Percentiles rank a stretch among this genome's conserved stretches.
Conservation (phyloP, 1,140 invertebrate genomes). For the Saxidomus purpurata region DNA sequence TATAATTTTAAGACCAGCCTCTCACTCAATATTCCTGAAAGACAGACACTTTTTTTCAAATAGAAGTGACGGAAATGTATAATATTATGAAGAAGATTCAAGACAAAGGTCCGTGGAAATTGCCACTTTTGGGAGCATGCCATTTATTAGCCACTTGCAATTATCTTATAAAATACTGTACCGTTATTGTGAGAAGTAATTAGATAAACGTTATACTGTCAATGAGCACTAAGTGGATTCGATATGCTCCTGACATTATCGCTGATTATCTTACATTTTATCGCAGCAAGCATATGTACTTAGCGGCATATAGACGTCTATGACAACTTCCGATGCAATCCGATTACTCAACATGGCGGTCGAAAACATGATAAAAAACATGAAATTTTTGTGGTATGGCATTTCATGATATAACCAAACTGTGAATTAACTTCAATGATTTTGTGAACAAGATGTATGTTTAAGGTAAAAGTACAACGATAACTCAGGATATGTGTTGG, state of each 20-base stretch:
- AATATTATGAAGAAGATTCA: too few relatives aligned
- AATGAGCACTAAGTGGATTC: conserved; percentile 46
- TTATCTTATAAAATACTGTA: conserved; percentile 22
- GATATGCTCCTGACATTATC: conserved; percentile 48
- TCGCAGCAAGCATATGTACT: conserved; percentile 36
- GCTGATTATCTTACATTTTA: conserved; percentile 36
- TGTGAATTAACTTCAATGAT: not conserved
- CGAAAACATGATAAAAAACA: conserved; percentile 20
- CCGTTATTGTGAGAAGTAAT: conserved; percentile 43
- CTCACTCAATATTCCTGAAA: too few relatives aligned
- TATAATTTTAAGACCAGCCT: too few relatives aligned
- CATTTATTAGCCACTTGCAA: not conserved
- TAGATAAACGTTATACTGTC: conserved; percentile 57
- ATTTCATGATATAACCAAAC: conserved; percentile 2
- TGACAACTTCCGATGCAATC: conserved; percentile 43
- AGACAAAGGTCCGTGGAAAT: too few relatives aligned
- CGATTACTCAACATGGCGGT: conserved; percentile 46
- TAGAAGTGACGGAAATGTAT: too few relatives aligned
- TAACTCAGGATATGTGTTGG: too few relatives aligned
- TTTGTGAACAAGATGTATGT: too few relatives aligned
- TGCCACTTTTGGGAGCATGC: not conserved
- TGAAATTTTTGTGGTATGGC: not conserved
- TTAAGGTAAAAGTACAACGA: too few relatives aligned
- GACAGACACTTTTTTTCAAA: too few relatives aligned
- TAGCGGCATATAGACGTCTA: conserved; percentile 29